Evolutionary conservation across 2,888 invertebrate genomes (phyloP), one percentile per base, ranked within the genome.

Genomic region (Lasioglossum calceatum): DNA sequence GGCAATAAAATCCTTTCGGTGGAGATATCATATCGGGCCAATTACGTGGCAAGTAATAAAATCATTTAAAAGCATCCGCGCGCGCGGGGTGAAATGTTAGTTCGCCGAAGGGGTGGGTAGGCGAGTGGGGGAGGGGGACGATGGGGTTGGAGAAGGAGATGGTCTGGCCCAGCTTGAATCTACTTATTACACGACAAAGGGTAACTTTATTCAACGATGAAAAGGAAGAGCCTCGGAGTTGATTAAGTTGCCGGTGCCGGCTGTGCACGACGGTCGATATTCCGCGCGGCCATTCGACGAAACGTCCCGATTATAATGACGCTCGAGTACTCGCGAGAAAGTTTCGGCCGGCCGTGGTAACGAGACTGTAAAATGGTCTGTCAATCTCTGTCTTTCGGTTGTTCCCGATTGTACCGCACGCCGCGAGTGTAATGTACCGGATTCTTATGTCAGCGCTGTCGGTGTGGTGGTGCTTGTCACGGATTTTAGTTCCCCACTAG

Each of bases 101-200:
- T 39, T 70, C 14, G 19, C 32, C 72, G 64, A 27, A 27, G 14
- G 27, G 27, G n/a, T 4, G n/a, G 58, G 61, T 0, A 1, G 4
- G 61, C 8, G 8, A 0, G 23, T 44, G 8, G 8, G 8, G 2
- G 8, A 54, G 7, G 47, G 4, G 47, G 4, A 54, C 23, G 7
- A 54, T 23, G 23, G 54, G 23, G 8, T 23, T 27, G 27, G 61
- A 27, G 70, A 5, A 42, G n/a, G 50, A 47, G 67, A 14, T 58
- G 70, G 70, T 54, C 72, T 36, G 79, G 64, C 67, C 73, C 75
- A 67, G 36, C 82, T 79, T 61, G 88, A 88, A 88, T 88, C 88
- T 84, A 82, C 90, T 87, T 88, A 84, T 88, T 79, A 87, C 85
- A 79, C 79, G 90, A 90, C 90, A 90, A 90, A 90, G 88, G 90